Evolutionary conservation across 2,797 vertebrate species (phyloP).

Genomic region (Pempheris klunzingeri): DNA sequence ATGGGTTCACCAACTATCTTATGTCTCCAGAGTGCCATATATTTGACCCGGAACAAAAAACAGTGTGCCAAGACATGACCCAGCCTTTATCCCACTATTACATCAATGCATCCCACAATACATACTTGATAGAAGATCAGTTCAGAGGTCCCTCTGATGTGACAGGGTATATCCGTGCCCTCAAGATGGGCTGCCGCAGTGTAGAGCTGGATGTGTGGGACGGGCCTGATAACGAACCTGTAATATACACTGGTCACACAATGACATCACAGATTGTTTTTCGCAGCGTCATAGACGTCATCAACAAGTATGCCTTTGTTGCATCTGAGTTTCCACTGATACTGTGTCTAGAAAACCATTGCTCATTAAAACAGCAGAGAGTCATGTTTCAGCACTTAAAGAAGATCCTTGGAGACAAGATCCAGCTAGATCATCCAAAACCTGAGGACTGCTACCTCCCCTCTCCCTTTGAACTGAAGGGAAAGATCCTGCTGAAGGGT

Average conservation of each 20-base stretch:
- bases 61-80: slow-evolving; percentile 97
- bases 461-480: slow-evolving; percentile 91
- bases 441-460: slow-evolving; percentile 94
- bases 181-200: slow-evolving; percentile 98
- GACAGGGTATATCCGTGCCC: slow-evolving; percentile 96
- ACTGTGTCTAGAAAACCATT: slow-evolving; percentile 97
- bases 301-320: slow-evolving; percentile 97
- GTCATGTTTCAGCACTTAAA: slow-evolving; percentile 98
- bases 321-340: slow-evolving; percentile 96
- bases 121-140: slow-evolving; percentile 98
- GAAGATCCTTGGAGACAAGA: slow-evolving; percentile 95
- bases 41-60: slow-evolving; percentile 98
- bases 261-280: slow-evolving; percentile 99
- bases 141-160: slow-evolving; percentile 98
- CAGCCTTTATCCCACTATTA: slow-evolving; percentile 98
- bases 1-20: slow-evolving; percentile 98
- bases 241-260: slow-evolving; percentile 98
- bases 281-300: slow-evolving; percentile 94
- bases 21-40: slow-evolving; percentile 97
- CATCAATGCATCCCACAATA: slow-evolving; percentile 98
- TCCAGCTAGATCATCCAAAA: slow-evolving; percentile 89
- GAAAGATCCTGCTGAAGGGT: slow-evolving; percentile 94
- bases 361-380: slow-evolving; percentile 95
- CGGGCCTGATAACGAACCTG: slow-evolving; percentile 94
- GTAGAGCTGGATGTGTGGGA: slow-evolving; percentile 98